A percentile compares a stretch with the other conserved stretches of the same genome.
Conservation (phyloP, 1,140 invertebrate species). For the Oscheius sp. region DNA sequence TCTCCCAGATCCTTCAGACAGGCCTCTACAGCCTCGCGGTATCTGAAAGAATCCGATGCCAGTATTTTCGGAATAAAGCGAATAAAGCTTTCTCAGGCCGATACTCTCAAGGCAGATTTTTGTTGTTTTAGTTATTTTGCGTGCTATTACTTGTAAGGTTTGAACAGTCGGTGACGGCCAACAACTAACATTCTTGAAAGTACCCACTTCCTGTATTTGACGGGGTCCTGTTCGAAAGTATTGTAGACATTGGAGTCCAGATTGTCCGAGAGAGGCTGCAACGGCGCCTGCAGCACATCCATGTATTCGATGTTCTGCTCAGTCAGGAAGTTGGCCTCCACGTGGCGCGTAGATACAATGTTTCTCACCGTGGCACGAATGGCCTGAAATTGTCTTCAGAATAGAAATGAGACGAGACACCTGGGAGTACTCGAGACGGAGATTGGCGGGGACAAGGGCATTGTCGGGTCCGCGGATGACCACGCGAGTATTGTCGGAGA, state of each 20-base stretch:
- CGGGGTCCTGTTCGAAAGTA: constrained; percentile 94
- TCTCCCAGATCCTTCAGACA: constrained; percentile 45
- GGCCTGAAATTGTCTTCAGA: not conserved
- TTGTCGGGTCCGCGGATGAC: no score
- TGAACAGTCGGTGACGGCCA: no score
- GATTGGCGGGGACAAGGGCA: no score
- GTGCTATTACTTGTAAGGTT: no score
- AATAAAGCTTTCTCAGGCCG: no score
- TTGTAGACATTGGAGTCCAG: constrained; percentile 92
- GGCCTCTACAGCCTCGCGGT: constrained; percentile 73
- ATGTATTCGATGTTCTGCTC: constrained; percentile 34
- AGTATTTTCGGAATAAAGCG: not conserved
- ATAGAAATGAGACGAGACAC: not conserved
- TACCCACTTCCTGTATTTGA: constrained; percentile 76
- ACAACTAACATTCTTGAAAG: no score
- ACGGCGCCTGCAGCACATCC: constrained; percentile 46
- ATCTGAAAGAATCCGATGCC: constrained; percentile 70
- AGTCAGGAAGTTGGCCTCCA: constrained; percentile 14
- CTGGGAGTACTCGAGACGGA: no score
- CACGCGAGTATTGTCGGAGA: no score
- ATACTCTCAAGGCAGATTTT: no score
- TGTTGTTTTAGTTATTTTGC: no score
- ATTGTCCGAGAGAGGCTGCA: constrained; percentile 87
- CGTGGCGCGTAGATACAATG: not conserved
- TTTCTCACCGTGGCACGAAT: not conserved